Evolutionary conservation across 2,113 vertebrate species (phyloP).

Genomic region (Takifugu flavidus): DNA sequence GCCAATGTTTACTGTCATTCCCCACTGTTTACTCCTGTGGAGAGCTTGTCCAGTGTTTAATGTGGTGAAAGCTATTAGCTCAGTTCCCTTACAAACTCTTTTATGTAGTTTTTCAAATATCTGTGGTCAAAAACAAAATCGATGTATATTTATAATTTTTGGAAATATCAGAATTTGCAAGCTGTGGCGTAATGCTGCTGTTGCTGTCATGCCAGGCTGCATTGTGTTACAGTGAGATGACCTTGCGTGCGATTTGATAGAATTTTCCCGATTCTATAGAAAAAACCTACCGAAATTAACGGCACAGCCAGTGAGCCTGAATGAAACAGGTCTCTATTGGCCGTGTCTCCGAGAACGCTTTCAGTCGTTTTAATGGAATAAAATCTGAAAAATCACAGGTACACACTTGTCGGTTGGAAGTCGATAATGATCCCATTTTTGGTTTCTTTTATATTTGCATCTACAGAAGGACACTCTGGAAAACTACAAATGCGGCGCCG

Average conservation of each 20-base stretch:
- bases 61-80: neutral
- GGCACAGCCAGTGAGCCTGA: neutral
- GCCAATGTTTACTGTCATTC: constrained; percentile 27
- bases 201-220: neutral
- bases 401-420: neutral
- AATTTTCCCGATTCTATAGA: constrained; percentile 8
- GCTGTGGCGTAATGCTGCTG: neutral
- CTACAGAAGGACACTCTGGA: constrained; percentile 51
- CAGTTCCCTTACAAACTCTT: neutral
- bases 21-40: constrained; percentile 9
- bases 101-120: neutral
- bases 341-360: neutral
- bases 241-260: neutral
- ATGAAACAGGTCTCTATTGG: neutral
- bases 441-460: neutral
- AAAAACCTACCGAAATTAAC: neutral
- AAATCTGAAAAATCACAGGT: too few species aligned
- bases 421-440: neutral
- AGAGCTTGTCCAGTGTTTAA: constrained; percentile 13
- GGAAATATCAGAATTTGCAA: neutral
- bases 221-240: neutral
- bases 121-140: neutral
- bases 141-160: too few species aligned
- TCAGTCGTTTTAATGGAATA: too few species aligned
- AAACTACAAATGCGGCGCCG: constrained; percentile 82